Conservation (phyloP, 2,113 vertebrate genomes). For the Notothenia coriiceps region DNA sequence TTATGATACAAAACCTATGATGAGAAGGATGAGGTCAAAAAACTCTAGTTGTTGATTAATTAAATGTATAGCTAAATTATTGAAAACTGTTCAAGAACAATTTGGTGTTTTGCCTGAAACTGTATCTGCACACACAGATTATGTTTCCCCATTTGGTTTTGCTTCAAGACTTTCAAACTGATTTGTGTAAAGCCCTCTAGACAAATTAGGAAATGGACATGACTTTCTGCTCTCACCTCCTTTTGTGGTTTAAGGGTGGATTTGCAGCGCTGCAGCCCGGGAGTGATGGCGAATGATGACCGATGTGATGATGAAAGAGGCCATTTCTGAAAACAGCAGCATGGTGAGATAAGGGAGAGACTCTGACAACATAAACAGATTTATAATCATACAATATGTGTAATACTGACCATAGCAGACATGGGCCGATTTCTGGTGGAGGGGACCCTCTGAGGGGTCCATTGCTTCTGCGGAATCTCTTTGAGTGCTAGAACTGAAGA, state of each 20-base stretch:
- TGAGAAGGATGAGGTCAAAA: too few relatives aligned
- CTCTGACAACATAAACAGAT: neutral
- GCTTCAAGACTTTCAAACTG: neutral
- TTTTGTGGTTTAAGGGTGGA: constrained; percentile 38
- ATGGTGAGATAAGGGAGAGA: neutral
- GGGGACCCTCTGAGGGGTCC: constrained; percentile 78
- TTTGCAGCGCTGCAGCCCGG: constrained; percentile 35
- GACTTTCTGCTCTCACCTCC: constrained; percentile 69
- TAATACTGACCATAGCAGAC: constrained; percentile 74
- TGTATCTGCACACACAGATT: neutral
- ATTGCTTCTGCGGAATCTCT: constrained; percentile 58
- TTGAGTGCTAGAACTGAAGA: constrained; percentile 36
- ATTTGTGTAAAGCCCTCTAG: neutral
- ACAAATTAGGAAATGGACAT: neutral
- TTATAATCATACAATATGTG: neutral
- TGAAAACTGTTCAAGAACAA: too few relatives aligned
- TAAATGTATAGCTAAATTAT: too few relatives aligned
- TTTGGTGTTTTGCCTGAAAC: too few relatives aligned
- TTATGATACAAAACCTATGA: neutral
- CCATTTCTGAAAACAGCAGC: constrained; percentile 67
- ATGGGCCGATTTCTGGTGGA: constrained; percentile 71
- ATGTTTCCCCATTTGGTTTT: neutral
- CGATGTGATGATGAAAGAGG: constrained; percentile 50
- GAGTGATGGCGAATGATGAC: constrained; percentile 48
- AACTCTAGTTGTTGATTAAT: neutral